Base-by-base conservation (phyloP, 2,888 invertebrate species). In the Phortica okadai region DNA sequence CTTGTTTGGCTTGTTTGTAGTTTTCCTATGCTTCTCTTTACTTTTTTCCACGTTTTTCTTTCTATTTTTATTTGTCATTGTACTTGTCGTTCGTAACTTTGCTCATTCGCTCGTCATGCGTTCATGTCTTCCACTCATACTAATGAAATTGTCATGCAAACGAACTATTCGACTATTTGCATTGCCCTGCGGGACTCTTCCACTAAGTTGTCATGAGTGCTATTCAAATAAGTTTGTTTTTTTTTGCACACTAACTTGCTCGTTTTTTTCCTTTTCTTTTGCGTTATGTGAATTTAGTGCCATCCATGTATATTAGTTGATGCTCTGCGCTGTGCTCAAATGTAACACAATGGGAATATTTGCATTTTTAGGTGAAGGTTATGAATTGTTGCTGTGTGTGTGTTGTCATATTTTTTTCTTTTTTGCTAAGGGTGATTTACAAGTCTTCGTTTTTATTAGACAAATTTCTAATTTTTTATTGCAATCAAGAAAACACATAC, bases 211-310 rank as follows among this genome's bases (percentile, higher is more conserved):
- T 50, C 67, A 42, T 14, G 50, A 50, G 67, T 66, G 42, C 41
- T 67, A 41, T 67, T 67, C 42, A 67, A 67, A 44, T 67, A 67
- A 44, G 86, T 85, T 84, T 87, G 84, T 82, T 84, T 85, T 84
- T 87, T 87, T 82, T 85, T 84, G 83, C 86, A 82, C 79, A 82
- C 84, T 79, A 77, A 82, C 83, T 54, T 80, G 73, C 64, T 73
- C 58, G 73, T 42, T 56, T 58, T n/a, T 21, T 21, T 21, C 21
- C 21, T 21, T 21, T 21, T 21, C 21, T 21, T 21, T 21, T 21
- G 21, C 21, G 21, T 33, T 73, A 58, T 81, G 76, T 75, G 79
- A 75, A 70, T 74, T 7, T 10, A 8, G 10, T 45, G 10, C 7
- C 45, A 33, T 25, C 33, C 21, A 21, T 6, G 62, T 62, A 25